Base-by-base conservation (phyloP, 2,113 vertebrate genomes). In the Zapus hudsonius region DNA sequence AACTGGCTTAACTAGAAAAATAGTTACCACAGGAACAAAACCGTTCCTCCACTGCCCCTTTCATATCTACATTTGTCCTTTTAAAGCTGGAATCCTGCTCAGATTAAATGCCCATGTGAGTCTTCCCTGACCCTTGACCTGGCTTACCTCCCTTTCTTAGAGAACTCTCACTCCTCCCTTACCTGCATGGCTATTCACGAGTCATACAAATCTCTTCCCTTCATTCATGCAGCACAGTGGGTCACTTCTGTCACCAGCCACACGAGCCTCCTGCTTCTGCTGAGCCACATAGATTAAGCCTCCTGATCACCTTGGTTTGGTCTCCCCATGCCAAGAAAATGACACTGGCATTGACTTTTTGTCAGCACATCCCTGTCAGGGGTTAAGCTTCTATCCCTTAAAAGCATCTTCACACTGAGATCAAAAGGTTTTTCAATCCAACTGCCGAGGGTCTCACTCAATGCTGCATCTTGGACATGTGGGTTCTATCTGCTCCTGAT, bases 401-500 rank as follows among this genome's bases (percentile, higher is more conserved):
- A 40, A 84, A 93, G 81, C 84, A 91, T 36, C 90, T 89, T 93
- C 92, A 95, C 42, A 44, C 87, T 84, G 92, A 97, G 95, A 97
- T 95, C 47, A 97, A 95, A 96, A 87, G 76, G 78, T 78, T 93
- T 97, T 94, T 94, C 91, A 90, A 88, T 87, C 78, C 86, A 82
- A 75, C 81, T 87, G 86, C 44, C 64, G 29, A 40, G 80, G 84
- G 94, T 96, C 89, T 96, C 67, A 57, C 89, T 95, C 91, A 44
- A 82, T 40, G 66, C 73, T 79, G 69, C 69, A 95, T 80, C 87
- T 82, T 85, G 69, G 92, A 76, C 84, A 84, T 57, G 19, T 82
- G 85, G 89, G 84, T 94, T 94, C 92, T 2, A 29, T 75, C 84
- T 73, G 89, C 66, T 89, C 72, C 25, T 52, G 42, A 44, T 90